Base-by-base conservation (phyloP, 2,888 invertebrate genomes). In the Octodonta nipae region DNA sequence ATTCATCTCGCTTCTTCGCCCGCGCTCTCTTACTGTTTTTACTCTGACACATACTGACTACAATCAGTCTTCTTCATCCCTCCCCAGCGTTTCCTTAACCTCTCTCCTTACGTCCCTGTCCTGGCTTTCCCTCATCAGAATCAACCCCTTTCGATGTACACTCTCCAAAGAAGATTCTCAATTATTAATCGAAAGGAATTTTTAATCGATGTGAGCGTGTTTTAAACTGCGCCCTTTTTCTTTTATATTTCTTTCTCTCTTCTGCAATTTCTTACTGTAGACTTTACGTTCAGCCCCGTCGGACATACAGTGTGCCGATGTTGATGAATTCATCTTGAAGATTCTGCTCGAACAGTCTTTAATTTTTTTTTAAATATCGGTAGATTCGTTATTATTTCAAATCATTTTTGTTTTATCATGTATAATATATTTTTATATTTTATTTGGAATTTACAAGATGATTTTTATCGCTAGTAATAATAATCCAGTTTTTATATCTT, bases 1-100 rank as follows among this genome's bases (percentile, higher is more conserved):
- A 67, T 68, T 71, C 71, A 70, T 70, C 69, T 68, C 70, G 69
- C 70, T 70, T n/a, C n/a, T n/a, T 70, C 70, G 69, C 70, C 70
- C 70, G 70, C 68, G 67, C 71, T 71, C 71, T 69, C 71, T 70
- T 60, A 59, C 53, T 58, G 57, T 58, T 58, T 58, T 58, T 58
- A 55, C 58, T 54, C 58, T 36, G 40, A 60, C 58, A 61, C 57
- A 60, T 55, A 59, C 59, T 56, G 56, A 58, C 56, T 58, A 59
- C 60, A 59, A 60, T 60, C 61, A 58, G 58, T 56, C 57, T 55
- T 56, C 57, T 53, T 55, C 55, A 54, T 44, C 45, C 47, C 45
- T 40, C 44, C 40, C 43, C 26, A 13, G 26, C 26, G 26, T n/a
- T 42, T 28, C 41, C 35, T 29, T 35, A 35, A 42, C 38, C 41